Percentiles rank a stretch among this genome's conserved stretches.
Conservation (phyloP, 2,797 vertebrate species). For the Numenius phaeopus region DNA sequence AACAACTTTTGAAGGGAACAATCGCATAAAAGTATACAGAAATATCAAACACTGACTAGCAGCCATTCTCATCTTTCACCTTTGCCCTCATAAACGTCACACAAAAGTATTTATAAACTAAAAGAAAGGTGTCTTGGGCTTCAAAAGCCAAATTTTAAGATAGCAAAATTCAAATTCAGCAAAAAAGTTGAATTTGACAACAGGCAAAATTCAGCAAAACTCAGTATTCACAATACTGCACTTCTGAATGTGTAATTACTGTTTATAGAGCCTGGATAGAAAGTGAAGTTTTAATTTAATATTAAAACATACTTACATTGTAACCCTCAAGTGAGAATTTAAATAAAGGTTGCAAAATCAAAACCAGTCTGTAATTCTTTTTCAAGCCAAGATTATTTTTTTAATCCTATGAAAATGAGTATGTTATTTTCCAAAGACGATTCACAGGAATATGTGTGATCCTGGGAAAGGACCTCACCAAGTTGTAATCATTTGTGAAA, state of each 20-base stretch:
- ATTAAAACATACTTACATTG: neutral
- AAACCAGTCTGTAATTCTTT: neutral
- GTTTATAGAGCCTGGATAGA: neutral
- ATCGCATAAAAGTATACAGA: neutral
- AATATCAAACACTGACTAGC: neutral
- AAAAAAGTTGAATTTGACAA: neutral
- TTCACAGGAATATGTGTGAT: accelerated
- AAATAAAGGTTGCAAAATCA: neutral
- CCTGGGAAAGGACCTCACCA: neutral
- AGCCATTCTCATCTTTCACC: neutral
- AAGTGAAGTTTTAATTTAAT: neutral
- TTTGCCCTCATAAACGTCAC: accelerated
- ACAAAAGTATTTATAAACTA: neutral
- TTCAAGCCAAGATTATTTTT: neutral
- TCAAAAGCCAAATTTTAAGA: neutral
- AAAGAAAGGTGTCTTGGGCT: neutral
- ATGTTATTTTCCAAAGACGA: neutral
- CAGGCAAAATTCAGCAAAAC: neutral
- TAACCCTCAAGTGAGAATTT: neutral
- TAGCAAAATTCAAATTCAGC: no score
- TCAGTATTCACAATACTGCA: accelerated
- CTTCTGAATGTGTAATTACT: neutral
- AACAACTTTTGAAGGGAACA: neutral
- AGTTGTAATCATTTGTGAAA: neutral
- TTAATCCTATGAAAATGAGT: neutral